Base-by-base conservation (phyloP, 2,888 invertebrate species). In the Chouioia cunea region DNA sequence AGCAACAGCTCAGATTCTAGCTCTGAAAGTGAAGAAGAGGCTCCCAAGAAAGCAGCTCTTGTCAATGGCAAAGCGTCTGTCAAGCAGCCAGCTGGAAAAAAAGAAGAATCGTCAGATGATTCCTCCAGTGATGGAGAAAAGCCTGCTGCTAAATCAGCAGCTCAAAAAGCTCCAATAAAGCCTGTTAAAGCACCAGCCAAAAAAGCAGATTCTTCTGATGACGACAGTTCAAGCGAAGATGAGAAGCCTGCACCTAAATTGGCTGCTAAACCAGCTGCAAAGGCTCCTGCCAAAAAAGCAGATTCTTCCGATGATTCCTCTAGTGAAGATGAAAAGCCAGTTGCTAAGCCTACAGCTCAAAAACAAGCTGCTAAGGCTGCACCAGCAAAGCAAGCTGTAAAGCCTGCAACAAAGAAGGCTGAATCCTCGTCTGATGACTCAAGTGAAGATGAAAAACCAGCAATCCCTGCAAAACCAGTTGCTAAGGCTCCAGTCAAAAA, bases 401-500 rank as follows among this genome's bases (percentile, higher is more conserved):
- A n/a, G n/a, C n/a, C n/a, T n/a, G n/a, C 59, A 50, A 54, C 27
- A 64, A 65, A 77, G 81, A 75, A 79, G 79, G 74, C 78, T 80
- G 75, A 82, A 81, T 54, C 47, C 44, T 85, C 86, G 27, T 86
- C 86, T 64, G 86, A 86, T 15, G 86, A 86, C 18, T 85, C 81
- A 69, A 83, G 83, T 44, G 84, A 86, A 12, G 85, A 86, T 4
- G 82, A 74, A 70, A 71, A 74, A 27, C 71, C 77, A 2, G 70
- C 77, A 60, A 54, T 73, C 54, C 68, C 80, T 71, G 62, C 75
- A n/a, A 75, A 71, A 60, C 57, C 58, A 83, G 27, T 62, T 2
- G 20, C 43, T 27, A 82, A 84, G 44, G 77, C 82, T 73, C 65
- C 76, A 44, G 78, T 76, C 43, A 77, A 78, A 20, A 74, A 71